Base-by-base conservation (phyloP, 2,888 invertebrate genomes). In the Eupithecia exiguata region DNA sequence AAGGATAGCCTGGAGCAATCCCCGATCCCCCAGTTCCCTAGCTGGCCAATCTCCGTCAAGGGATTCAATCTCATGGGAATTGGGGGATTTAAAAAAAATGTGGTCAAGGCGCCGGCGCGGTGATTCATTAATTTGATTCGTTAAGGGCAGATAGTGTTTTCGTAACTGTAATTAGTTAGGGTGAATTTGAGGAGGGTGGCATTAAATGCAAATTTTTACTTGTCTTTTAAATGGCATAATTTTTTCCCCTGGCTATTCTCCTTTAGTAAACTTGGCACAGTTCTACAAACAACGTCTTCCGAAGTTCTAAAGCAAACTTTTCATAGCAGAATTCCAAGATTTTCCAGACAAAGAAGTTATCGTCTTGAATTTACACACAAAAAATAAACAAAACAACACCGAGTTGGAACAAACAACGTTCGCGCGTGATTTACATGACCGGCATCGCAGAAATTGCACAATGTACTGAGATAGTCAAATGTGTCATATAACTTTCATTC, bases 1-100 rank as follows among this genome's bases (percentile, higher is more conserved):
- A 81, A 88, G 91, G 92, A 88, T 84, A 71, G 77, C 78, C 83
- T 83, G 84, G 84, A 86, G 85, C 81, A 66, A 69, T 74, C 77
- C 80, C 83, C 65, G 21, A 40, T 40, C 40, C 66, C 40, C 40
- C 25, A 40, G 14, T 18, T 38, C 83, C 80, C 85, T 85, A 83
- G 78, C 81, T 83, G 89, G 88, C 88, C 86, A 86, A 82, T 83
- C 71, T 84, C 90, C 84, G 93, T 88, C 92, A 83, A 87, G 94
- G 94, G 94, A 94, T 93, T 94, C 93, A 94, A 94, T 94, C 94
- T 94, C 94, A 88, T 80, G 94, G 94, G 94, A 94, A 94, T 94
- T 94, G 79, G 80, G 83, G 80, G 81, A 81, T 84, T 82, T 75
- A 93, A 94, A 93, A 53, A 92, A 93, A 91, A 86, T 74, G 78